A percentile compares a stretch with the other conserved stretches of the same genome.
phyloP scores from a whole-genome alignment of 2,113 vertebrate genomes.

The Prietella phreatophila region DNA sequence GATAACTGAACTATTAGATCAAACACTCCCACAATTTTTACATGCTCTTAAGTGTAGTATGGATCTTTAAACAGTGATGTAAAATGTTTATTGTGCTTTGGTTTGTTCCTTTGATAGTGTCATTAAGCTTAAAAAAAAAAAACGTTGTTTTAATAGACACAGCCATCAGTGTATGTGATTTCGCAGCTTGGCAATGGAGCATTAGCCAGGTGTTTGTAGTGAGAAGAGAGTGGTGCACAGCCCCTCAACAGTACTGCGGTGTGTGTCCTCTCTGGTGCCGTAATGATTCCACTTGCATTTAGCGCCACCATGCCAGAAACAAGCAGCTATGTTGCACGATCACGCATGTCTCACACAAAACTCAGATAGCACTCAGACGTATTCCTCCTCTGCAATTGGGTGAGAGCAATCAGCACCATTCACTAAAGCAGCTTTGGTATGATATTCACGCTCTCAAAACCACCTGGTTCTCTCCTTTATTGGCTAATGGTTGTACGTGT shows the following conservation, averaged over 20 bases:
- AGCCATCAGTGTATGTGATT: conserved; percentile 29
- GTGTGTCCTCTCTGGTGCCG: conserved; percentile 6
- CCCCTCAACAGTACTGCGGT: conserved; percentile 18
- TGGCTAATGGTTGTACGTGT: conserved; percentile 3
- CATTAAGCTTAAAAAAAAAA: conserved; percentile 16
- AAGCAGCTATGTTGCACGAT: conserved; percentile 8
- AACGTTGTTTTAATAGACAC: neutral
- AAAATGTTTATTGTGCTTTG: conserved; percentile 11
- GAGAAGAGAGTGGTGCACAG: neutral
- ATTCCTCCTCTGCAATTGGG: conserved; percentile 11
- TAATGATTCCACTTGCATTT: conserved; percentile 31
- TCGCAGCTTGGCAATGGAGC: conserved; percentile 36
- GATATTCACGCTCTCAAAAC: neutral
- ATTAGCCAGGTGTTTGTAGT: conserved; percentile 52
- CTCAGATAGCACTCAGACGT: neutral
- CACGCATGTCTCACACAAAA: conserved; percentile 5
- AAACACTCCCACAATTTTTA: neutral
- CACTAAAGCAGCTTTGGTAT: conserved; percentile 7
- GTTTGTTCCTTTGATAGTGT: neutral
- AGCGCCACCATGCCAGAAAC: conserved; percentile 10
- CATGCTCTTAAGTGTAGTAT: neutral
- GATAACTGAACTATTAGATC: conserved; percentile 3
- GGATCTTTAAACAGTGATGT: neutral
- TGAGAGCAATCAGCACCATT: conserved; percentile 32
- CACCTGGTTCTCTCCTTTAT: conserved; percentile 18